These are phyloP conservation scores for Drosophila fuyamai DNA, from an alignment of 1,140 invertebrate genomes.

Conservation along the genomic window DNA sequence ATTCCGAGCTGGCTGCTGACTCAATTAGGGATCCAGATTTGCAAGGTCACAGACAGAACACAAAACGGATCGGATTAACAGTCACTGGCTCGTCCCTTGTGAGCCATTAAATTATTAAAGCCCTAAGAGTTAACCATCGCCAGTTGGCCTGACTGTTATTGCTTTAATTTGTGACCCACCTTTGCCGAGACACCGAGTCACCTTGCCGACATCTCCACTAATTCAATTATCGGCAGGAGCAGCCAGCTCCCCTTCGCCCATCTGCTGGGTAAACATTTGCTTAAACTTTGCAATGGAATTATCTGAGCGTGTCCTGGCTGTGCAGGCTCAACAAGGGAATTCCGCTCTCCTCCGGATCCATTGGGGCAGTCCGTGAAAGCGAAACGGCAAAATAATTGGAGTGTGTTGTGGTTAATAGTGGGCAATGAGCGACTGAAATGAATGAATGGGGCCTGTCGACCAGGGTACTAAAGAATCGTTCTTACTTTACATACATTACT, in stretches of 20 bases:
- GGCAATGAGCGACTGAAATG: constrained; percentile 6
- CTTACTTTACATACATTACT: not conserved
- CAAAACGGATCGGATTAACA: constrained; percentile 37
- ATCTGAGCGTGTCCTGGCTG: constrained; percentile 38
- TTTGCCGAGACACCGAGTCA: constrained; percentile 2
- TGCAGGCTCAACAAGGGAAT: constrained; percentile 26
- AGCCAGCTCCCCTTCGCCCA: constrained; percentile 17
- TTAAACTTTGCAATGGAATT: constrained; percentile 63
- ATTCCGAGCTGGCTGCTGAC: constrained; percentile 42
- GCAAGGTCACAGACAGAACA: constrained; percentile 29
- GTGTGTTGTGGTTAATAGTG: constrained; percentile 24
- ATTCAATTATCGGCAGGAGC: constrained; percentile 68
- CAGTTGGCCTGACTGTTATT: constrained; percentile 31
- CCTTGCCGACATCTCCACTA: constrained; percentile 27
- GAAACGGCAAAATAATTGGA: constrained; percentile 35
- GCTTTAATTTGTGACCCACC: constrained; percentile 39
- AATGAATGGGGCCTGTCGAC: not conserved
- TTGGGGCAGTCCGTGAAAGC: constrained; percentile 6
- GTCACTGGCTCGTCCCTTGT: not conserved
- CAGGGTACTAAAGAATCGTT: constrained; percentile 4
- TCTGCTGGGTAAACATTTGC: constrained; percentile 63
- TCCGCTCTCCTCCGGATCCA: constrained; percentile 3
- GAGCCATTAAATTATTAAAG: constrained; percentile 66
- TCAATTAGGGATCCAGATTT: constrained; percentile 53
- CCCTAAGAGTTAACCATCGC: constrained; percentile 42